phyloP scores from a whole-genome alignment of 2,888 invertebrate species.

The Nymphalis urticae region DNA sequence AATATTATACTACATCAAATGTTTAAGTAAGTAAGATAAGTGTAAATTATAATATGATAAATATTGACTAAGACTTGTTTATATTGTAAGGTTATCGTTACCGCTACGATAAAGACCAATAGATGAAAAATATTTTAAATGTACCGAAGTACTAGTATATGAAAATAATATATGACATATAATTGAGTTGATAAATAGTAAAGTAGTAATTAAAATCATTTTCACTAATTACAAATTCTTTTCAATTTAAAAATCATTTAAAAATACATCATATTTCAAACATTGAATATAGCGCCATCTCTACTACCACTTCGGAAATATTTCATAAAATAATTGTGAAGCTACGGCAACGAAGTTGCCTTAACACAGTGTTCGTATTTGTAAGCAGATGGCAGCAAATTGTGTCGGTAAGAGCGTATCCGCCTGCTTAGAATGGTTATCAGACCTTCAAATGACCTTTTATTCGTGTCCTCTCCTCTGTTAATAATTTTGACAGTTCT shows the following conservation, averaged over 20 bases:
- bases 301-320: too few relatives aligned
- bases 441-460: conserved; percentile 81
- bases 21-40: conserved; percentile 16
- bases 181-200: too few relatives aligned
- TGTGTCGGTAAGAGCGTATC: conserved; percentile 26
- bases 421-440: conserved; percentile 43
- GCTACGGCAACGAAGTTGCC: too few relatives aligned
- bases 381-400: conserved; percentile 12
- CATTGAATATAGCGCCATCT: too few relatives aligned
- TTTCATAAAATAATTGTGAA: too few relatives aligned
- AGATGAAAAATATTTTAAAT: not conserved
- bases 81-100: conserved; percentile 17
- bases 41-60: conserved; percentile 16
- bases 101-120: conserved; percentile 13
- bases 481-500: conserved; percentile 47
- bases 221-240: too few relatives aligned
- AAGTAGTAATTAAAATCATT: too few relatives aligned
- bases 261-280: too few relatives aligned
- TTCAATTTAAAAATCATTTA: too few relatives aligned
- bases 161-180: too few relatives aligned
- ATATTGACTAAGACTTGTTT: conserved; percentile 16
- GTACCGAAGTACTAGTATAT: not conserved
- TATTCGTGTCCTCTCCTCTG: conserved; percentile 67
- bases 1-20: conserved; percentile 10
- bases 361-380: not conserved